These are phyloP conservation scores for Acromyrmex charruanus DNA, from an alignment of 1,140 invertebrate species.

Conservation along the genomic window DNA sequence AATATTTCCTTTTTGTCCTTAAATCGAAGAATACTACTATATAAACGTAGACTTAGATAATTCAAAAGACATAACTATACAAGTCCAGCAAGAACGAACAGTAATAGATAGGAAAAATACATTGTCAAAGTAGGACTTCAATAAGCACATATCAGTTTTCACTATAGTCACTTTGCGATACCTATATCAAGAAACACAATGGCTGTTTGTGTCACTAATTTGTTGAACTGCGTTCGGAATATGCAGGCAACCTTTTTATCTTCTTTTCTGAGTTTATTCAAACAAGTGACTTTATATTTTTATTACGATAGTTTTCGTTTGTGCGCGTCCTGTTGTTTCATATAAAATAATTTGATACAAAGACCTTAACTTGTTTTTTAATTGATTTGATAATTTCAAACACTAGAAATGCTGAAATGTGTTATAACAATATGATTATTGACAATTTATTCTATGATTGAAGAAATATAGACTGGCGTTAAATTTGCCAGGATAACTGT, in stretches of 20 bases:
- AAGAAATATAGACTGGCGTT: background rate
- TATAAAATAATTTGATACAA: background rate
- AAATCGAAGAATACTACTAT: background rate
- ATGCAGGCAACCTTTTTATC: background rate
- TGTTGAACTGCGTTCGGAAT: background rate
- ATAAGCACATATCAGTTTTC: background rate
- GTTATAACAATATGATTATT: background rate
- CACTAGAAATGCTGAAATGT: background rate
- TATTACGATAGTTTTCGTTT: background rate
- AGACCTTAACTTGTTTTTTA: background rate
- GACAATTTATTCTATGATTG: background rate
- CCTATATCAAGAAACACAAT: slow-evolving; percentile 28
- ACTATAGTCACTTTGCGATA: slow-evolving; percentile 1
- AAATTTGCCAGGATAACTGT: slow-evolving; percentile 18
- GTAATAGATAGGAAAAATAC: background rate
- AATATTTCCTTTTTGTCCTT: background rate
- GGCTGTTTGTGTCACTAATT: slow-evolving; percentile 28
- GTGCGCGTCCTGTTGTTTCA: too few species aligned
- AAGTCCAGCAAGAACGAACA: background rate
- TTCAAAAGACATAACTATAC: background rate
- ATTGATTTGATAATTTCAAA: background rate
- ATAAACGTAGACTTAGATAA: background rate
- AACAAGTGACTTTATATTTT: background rate
- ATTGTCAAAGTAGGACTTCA: background rate
- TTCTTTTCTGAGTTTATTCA: background rate